A percentile compares a stretch with the other conserved stretches of the same genome.
Conservation (phyloP, 2,888 invertebrate genomes). For the Thelaira solivaga region DNA sequence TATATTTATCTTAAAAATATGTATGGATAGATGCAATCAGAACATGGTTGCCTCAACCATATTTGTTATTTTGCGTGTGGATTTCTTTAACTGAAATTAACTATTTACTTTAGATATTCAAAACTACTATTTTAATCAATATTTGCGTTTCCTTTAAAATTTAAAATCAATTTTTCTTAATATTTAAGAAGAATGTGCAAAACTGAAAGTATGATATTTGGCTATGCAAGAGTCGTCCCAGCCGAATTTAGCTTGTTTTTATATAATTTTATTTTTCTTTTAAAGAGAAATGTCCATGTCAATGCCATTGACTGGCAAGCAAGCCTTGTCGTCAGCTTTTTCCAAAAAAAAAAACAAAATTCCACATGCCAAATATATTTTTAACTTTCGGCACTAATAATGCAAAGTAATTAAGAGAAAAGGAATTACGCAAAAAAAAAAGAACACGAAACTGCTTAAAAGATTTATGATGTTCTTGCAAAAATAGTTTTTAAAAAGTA, state of each 20-base stretch:
- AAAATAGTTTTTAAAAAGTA: conserved; percentile 26
- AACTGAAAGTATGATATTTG: no score
- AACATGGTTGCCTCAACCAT: no score
- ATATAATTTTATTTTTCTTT: not conserved
- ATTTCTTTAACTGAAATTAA: no score
- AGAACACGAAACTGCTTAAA: not conserved
- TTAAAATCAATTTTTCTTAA: not conserved
- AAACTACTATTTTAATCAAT: no score
- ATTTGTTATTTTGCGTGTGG: no score
- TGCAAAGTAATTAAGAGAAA: conserved; percentile 9
- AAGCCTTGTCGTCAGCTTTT: not conserved
- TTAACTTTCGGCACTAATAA: not conserved
- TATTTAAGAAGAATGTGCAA: not conserved
- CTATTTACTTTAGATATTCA: no score
- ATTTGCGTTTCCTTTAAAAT: not conserved
- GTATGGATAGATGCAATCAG: no score
- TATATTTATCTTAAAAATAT: no score
- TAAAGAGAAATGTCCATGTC: not conserved
- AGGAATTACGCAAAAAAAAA: not conserved
- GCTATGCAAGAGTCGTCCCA: no score
- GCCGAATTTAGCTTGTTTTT: no score
- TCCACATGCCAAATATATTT: not conserved
- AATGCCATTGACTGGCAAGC: not conserved
- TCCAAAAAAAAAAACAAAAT: not conserved
- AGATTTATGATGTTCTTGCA: not conserved